Evolutionary conservation across 2,797 vertebrate genomes (phyloP).

Genomic region (Myotis pilosus): DNA sequence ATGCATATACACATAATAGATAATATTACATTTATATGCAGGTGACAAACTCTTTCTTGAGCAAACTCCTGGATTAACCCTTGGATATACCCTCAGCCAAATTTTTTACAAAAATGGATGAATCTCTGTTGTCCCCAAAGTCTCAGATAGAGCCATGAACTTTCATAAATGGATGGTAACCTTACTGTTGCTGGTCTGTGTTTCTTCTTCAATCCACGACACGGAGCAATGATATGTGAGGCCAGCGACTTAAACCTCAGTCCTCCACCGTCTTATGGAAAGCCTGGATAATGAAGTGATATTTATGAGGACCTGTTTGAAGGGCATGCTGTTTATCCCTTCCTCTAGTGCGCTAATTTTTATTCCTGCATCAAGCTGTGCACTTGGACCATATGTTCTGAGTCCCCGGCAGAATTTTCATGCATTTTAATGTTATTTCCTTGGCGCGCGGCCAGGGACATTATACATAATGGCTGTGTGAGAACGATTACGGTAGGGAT

Average conservation of each 20-base stretch:
- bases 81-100: background rate
- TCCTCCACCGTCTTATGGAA: background rate
- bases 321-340: slow-evolving; percentile 59
- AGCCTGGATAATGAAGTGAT: background rate
- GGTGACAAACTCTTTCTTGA: background rate
- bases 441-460: slow-evolving; percentile 67
- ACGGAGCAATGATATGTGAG: background rate
- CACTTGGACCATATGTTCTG: slow-evolving; percentile 74
- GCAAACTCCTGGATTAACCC: background rate
- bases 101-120: background rate
- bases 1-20: no score
- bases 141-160: background rate
- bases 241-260: background rate
- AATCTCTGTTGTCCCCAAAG: background rate
- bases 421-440: slow-evolving; percentile 74
- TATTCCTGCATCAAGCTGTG: slow-evolving; percentile 61
- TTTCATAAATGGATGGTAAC: background rate
- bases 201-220: background rate
- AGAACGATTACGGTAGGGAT: slow-evolving; percentile 39
- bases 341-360: slow-evolving; percentile 62
- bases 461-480: slow-evolving; percentile 67
- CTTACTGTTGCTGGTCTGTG: background rate
- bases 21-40: no score
- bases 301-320: slow-evolving; percentile 50
- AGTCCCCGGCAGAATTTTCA: slow-evolving; percentile 62